Conservation (phyloP, 2,888 invertebrate species). For the Halictus ligatus region DNA sequence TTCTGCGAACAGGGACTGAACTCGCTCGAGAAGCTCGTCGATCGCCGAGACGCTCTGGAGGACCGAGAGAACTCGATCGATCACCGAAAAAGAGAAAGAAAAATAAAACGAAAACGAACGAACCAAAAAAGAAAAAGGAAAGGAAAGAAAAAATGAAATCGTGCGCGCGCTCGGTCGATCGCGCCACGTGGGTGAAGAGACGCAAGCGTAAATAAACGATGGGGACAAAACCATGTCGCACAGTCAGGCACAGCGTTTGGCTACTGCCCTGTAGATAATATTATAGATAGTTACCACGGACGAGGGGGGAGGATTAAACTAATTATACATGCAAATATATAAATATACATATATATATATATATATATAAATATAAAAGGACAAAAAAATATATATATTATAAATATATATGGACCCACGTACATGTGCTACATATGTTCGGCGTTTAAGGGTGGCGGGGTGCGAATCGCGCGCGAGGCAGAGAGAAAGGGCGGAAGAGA, state of each 20-base stretch:
- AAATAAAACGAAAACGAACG: background rate
- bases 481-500: conserved; percentile 41
- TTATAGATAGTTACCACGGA: conserved; percentile 73
- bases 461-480: conserved; percentile 50
- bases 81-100: background rate
- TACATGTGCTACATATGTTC: conserved; percentile 61
- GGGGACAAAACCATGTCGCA: conserved; percentile 55
- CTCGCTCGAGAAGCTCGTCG: conserved; percentile 28
- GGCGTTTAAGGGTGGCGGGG: conserved; percentile 57
- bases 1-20: background rate
- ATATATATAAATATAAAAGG: conserved; percentile 57
- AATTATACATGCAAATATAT: conserved; percentile 68
- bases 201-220: background rate
- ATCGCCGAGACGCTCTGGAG: conserved; percentile 21
- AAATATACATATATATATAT: conserved; percentile 67
- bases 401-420: conserved; percentile 58
- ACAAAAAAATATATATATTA: conserved; percentile 57
- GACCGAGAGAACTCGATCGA: background rate
- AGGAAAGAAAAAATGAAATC: background rate
- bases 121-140: background rate
- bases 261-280: conserved; percentile 79
- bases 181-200: conserved; percentile 48
- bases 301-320: conserved; percentile 57
- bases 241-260: conserved; percentile 76
- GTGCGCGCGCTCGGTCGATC: conserved; percentile 23